Evolutionary conservation across 2,888 invertebrate species (phyloP), one percentile per base, ranked within the genome.

Genomic region (Autographa pulchrina): DNA sequence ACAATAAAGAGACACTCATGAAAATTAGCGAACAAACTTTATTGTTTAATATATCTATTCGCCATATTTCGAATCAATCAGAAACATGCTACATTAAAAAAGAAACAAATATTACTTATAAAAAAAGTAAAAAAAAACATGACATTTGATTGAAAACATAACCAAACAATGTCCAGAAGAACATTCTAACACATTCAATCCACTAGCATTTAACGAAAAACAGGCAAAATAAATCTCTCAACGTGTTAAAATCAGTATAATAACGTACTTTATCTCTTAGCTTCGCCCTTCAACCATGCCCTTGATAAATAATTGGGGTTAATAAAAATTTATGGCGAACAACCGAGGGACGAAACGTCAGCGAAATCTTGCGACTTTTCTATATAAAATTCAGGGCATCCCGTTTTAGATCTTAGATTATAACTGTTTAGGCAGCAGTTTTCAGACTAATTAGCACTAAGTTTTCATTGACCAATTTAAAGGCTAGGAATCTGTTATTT

Each of bases 251-350:
- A 64, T 75, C 48, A 54, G 52, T 58, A 31, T 13, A 13, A 32
- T 54, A 59, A 43, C 43, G 16, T 8, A 32, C 59, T 65, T 60
- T 43, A 41, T 66, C 32, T 68, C 59, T 56, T 13, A 64, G 65
- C 35, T 9, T 32, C 31, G 25, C 56, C 61, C 38, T 48, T 62
- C 35, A 70, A 68, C 32, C 62, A 60, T 72, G 67, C 74, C 71
- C 74, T 62, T 59, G n/a, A 43, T 68, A 65, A 56, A 60, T 82
- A 83, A 83, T 77, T 78, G 66, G 68, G 63, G 52, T 69, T 75
- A 76, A 84, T 82, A 80, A 82, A 82, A 83, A 83, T 76, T 83
- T 83, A 82, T 71, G 62, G 63, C 38, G 35, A 54, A 8, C 18
- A 54, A 62, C 18, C 41, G 76, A 80, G 56, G 77, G 82, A 52